Evolutionary conservation across 1,140 invertebrate genomes (phyloP).

Genomic region (Heliconius hewitsoni): DNA sequence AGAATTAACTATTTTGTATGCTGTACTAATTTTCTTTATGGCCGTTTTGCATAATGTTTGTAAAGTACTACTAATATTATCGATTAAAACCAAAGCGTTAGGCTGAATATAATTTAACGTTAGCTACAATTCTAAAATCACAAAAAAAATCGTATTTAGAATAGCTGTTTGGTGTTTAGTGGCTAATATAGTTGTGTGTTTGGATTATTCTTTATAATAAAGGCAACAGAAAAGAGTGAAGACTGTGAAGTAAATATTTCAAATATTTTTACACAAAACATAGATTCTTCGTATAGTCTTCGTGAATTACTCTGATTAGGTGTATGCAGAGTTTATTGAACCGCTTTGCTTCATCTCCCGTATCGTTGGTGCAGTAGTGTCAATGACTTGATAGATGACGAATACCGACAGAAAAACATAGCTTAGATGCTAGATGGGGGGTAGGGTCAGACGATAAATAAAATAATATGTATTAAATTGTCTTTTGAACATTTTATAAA

Average conservation of each 20-base stretch:
- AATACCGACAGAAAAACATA: conserved; percentile 46
- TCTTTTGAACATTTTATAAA: no score
- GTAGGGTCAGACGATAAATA: conserved; percentile 17
- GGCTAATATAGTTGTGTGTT: no score
- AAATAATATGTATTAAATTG: background rate
- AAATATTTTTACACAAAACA: background rate
- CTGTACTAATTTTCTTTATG: background rate
- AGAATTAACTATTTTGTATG: conserved; percentile 1
- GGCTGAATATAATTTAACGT: background rate
- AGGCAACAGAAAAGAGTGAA: background rate
- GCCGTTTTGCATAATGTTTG: background rate
- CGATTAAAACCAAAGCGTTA: background rate
- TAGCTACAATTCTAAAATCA: no score
- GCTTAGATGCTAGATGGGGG: conserved; percentile 23
- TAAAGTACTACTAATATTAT: background rate
- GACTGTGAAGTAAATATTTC: background rate
- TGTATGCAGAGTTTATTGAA: conserved; percentile 75
- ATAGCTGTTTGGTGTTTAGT: no score
- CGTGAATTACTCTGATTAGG: conserved; percentile 60
- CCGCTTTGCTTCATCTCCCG: conserved; percentile 69
- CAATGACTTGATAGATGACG: conserved; percentile 77
- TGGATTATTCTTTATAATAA: background rate
- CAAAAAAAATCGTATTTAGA: no score
- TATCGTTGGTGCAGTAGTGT: conserved; percentile 67
- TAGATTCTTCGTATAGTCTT: background rate